phyloP scores from a whole-genome alignment of 2,888 invertebrate genomes.

The Phyto melanocephala region DNA sequence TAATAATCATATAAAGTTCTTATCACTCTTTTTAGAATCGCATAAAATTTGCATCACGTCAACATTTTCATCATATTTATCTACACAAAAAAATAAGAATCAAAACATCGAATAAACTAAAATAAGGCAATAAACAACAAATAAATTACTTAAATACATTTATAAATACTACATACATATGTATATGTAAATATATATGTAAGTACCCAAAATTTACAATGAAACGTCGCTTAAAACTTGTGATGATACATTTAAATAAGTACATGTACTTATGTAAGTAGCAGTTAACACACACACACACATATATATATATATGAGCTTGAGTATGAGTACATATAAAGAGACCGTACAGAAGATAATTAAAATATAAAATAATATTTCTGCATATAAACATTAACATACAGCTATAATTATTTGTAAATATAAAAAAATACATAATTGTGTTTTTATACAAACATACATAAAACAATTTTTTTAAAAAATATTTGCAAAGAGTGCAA shows the following conservation, averaged over 20 bases:
- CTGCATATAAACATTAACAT: neutral
- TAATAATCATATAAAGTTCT: too few relatives aligned
- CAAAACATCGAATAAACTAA: constrained; percentile 49
- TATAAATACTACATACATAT: too few relatives aligned
- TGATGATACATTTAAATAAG: constrained; percentile 38
- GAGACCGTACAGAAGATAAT: neutral
- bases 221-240: constrained; percentile 34
- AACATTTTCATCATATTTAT: neutral
- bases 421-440: neutral
- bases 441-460: neutral
- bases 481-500: neutral
- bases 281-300: neutral
- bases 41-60: constrained; percentile 54
- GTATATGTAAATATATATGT: too few relatives aligned
- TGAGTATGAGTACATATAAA: neutral
- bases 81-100: neutral
- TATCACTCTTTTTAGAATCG: constrained; percentile 56
- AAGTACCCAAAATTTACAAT: constrained; percentile 27
- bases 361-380: constrained; percentile 11
- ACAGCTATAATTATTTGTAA: neutral
- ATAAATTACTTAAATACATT: neutral
- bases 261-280: too few relatives aligned
- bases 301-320: neutral
- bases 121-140: constrained; percentile 2
- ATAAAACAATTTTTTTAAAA: too few relatives aligned